phyloP scores from a whole-genome alignment of 2,888 invertebrate species.

The Tenthredo amoena region DNA sequence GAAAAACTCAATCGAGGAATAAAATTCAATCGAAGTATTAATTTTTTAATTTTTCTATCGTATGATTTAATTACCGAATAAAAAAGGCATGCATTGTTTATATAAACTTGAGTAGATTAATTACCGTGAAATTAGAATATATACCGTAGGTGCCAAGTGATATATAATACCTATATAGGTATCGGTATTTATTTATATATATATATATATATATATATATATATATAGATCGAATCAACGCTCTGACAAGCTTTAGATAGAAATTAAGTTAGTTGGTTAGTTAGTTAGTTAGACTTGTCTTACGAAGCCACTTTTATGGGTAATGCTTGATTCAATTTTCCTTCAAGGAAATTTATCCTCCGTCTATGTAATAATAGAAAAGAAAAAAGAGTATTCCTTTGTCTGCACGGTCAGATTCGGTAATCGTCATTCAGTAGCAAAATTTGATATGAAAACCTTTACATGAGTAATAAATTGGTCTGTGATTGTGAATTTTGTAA shows the following conservation, averaged over 20 bases:
- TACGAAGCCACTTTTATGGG: constrained; percentile 31
- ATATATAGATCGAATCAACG: neutral
- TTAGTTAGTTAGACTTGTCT: neutral
- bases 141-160: neutral
- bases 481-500: no score
- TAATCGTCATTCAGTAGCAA: no score
- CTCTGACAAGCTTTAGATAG: neutral
- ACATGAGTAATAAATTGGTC: no score
- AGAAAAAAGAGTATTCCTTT: no score
- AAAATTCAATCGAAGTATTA: no score
- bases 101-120: neutral
- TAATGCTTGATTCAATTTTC: neutral
- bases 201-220: neutral
- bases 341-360: neutral
- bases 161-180: neutral
- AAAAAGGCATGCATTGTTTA: neutral
- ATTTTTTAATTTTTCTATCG: neutral
- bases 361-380: no score
- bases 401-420: no score
- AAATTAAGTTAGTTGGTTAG: neutral
- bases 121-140: neutral
- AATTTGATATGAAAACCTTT: no score
- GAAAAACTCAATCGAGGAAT: no score
- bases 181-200: neutral
- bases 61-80: no score